A percentile compares a stretch with the other conserved stretches of the same genome.
Evolutionary conservation across 2,888 invertebrate species (phyloP).

Genomic region (Pammene aurita): DNA sequence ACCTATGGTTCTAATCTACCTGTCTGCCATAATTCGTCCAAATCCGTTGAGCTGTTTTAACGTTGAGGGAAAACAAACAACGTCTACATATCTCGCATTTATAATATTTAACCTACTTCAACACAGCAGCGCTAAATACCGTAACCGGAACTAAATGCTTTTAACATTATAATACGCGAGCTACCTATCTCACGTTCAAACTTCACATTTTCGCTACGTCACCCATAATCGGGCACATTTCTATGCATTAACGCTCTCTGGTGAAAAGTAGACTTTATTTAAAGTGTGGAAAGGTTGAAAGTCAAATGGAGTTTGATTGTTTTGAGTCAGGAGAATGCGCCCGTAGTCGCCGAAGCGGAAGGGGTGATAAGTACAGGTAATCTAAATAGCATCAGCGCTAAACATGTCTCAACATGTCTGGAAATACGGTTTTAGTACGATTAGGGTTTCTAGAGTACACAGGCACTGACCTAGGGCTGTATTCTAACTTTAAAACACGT

Average conservation of each 20-base stretch:
- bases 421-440: conserved; percentile 49
- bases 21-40: no score
- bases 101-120: neutral
- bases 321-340: conserved; percentile 58
- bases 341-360: conserved; percentile 69
- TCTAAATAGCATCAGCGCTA: conserved; percentile 75
- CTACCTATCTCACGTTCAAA: conserved; percentile 37
- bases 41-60: no score
- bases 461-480: no score
- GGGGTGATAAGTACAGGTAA: conserved; percentile 76
- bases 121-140: conserved; percentile 12
- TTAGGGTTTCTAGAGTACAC: neutral
- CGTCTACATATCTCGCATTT: neutral
- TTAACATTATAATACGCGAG: conserved; percentile 30
- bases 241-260: conserved; percentile 64
- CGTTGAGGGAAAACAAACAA: no score
- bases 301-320: conserved; percentile 52
- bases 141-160: conserved; percentile 32
- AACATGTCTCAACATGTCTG: conserved; percentile 58
- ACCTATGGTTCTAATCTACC: no score
- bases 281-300: conserved; percentile 56
- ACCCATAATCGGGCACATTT: conserved; percentile 70
- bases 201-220: conserved; percentile 37
- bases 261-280: conserved; percentile 52
- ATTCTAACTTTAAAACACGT: no score